phyloP scores from a whole-genome alignment of 2,113 vertebrate genomes.

The Brachyhypopomus gauderio region DNA sequence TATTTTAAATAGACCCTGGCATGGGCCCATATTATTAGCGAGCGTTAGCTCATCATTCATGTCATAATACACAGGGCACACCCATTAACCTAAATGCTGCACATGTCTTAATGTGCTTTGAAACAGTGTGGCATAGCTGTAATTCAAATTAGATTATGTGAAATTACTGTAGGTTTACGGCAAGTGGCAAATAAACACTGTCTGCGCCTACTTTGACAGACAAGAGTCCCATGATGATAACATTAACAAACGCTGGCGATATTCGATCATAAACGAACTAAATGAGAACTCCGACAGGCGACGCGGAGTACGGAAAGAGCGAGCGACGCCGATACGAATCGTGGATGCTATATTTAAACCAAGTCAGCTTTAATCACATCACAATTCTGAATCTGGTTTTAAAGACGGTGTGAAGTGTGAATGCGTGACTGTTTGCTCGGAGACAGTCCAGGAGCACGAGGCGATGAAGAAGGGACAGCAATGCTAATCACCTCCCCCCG shows the following conservation, averaged over 20 bases:
- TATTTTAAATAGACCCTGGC: slow-evolving; percentile 5
- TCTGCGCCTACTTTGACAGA: slow-evolving; percentile 18
- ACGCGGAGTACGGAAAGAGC: not conserved
- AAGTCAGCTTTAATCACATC: slow-evolving; percentile 9
- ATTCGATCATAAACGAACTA: slow-evolving; percentile 13
- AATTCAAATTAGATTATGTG: slow-evolving; percentile 9
- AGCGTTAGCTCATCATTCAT: slow-evolving; percentile 22
- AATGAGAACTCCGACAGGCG: not conserved
- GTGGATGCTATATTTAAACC: not conserved
- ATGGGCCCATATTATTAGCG: slow-evolving; percentile 17
- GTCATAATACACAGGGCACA: not conserved
- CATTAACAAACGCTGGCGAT: slow-evolving; percentile 7
- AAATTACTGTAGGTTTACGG: slow-evolving; percentile 18
- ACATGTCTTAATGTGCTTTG: slow-evolving; percentile 32
- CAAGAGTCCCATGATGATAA: slow-evolving; percentile 8
- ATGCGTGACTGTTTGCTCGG: not conserved
- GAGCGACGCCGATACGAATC: slow-evolving; percentile 6
- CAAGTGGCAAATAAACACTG: slow-evolving; percentile 7
- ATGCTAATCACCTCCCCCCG: not conserved
- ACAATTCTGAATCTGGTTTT: not conserved
- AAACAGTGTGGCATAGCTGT: not conserved
- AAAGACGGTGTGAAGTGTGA: not conserved
- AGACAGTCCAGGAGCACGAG: not conserved
- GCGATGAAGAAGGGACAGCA: not conserved
- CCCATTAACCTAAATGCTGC: slow-evolving; percentile 32